Percentiles rank a stretch among this genome's conserved stretches.
phyloP scores from a whole-genome alignment of 2,888 invertebrate species.

The Coenonympha glycerion region DNA sequence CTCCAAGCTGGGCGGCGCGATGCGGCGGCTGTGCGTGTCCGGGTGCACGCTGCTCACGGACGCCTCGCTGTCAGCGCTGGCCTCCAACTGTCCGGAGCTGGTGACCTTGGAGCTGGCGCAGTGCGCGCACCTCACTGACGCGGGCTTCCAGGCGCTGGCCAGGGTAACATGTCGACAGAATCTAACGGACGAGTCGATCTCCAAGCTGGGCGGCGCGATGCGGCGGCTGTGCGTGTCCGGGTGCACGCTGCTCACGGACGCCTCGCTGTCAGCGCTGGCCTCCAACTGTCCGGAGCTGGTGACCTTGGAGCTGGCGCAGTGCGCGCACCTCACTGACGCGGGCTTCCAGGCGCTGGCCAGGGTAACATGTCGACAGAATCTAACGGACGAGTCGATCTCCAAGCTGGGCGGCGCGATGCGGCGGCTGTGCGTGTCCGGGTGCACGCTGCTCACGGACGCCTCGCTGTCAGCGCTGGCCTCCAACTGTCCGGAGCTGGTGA shows the following conservation, averaged over 20 bases:
- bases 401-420: conserved; percentile 87
- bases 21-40: conserved; percentile 93
- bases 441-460: conserved; percentile 91
- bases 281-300: conserved; percentile 90
- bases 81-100: conserved; percentile 89
- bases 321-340: conserved; percentile 94
- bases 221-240: conserved; percentile 94
- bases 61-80: conserved; percentile 87
- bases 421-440: conserved; percentile 94
- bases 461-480: conserved; percentile 90
- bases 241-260: conserved; percentile 93
- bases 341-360: conserved; percentile 97
- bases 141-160: conserved; percentile 96
- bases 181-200: conserved; percentile 93
- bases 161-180: conserved; percentile 80
- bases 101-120: conserved; percentile 96
- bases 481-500: conserved; percentile 89
- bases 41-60: conserved; percentile 95
- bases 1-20: conserved; percentile 83
- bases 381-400: conserved; percentile 93
- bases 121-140: conserved; percentile 96
- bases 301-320: conserved; percentile 95
- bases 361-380: conserved; percentile 78
- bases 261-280: conserved; percentile 88
- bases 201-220: conserved; percentile 85